Evolutionary conservation across 2,797 vertebrate species (phyloP).

Genomic region (Argyrosomus regius): DNA sequence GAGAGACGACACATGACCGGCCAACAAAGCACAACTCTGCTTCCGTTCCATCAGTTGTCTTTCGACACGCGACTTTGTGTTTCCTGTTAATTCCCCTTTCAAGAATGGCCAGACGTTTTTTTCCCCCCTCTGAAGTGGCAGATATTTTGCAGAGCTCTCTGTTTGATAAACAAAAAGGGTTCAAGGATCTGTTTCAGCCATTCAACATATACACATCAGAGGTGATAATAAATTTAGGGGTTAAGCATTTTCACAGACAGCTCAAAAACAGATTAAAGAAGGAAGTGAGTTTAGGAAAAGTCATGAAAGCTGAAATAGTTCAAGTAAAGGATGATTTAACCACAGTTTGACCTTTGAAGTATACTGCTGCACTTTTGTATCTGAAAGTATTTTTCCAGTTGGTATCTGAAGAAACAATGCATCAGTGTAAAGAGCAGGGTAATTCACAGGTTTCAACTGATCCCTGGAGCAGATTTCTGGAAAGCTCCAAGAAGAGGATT

Average conservation of each 20-base stretch:
- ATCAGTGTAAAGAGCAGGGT: not conserved
- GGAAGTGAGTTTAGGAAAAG: not conserved
- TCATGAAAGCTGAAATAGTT: not conserved
- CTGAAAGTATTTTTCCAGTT: not conserved
- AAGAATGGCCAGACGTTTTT: slow-evolving; percentile 46
- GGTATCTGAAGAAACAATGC: slow-evolving; percentile 2
- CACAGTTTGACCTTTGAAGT: not conserved
- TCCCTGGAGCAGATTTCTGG: slow-evolving; percentile 26
- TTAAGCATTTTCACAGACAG: not conserved
- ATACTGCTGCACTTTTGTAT: not conserved
- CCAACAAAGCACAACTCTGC: slow-evolving; percentile 76
- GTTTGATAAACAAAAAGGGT: slow-evolving; percentile 80
- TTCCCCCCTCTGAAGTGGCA: slow-evolving; percentile 73
- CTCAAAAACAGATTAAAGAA: slow-evolving; percentile 4
- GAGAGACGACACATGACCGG: slow-evolving; percentile 77
- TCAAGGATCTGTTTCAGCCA: slow-evolving; percentile 74
- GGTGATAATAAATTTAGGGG: slow-evolving; percentile 55
- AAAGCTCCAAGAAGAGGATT: slow-evolving; percentile 18
- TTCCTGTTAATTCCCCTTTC: slow-evolving; percentile 70
- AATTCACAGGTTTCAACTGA: slow-evolving; percentile 24
- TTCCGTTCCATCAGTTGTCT: slow-evolving; percentile 79
- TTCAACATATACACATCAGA: slow-evolving; percentile 59
- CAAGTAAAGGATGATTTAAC: not conserved
- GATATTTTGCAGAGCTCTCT: slow-evolving; percentile 72
- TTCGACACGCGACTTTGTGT: slow-evolving; percentile 72